These are phyloP conservation scores for Globodera ellingtonae DNA, from an alignment of 1,140 invertebrate genomes.

Conservation along the genomic window DNA sequence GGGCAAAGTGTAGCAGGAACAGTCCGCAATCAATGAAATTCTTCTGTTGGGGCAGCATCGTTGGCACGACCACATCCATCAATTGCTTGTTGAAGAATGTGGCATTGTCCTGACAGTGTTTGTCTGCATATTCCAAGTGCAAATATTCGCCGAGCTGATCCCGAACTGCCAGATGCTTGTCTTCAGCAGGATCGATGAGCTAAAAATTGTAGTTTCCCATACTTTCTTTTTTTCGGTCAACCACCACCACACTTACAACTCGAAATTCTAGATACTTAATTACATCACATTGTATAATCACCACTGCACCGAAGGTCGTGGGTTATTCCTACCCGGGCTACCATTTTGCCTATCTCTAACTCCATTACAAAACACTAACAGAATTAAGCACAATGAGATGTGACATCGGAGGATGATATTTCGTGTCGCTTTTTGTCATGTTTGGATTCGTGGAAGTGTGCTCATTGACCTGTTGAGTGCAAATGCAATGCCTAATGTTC, in stretches of 20 bases:
- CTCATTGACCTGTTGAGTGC: not conserved
- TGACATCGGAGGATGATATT: not conserved
- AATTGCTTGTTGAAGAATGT: slow-evolving; percentile 31
- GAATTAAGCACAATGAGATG: slow-evolving; percentile 25
- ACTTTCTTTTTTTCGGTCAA: too few species aligned
- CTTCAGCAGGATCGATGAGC: slow-evolving; percentile 45
- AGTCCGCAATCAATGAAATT: slow-evolving; percentile 96
- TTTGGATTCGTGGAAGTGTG: not conserved
- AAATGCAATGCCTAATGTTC: slow-evolving; percentile 75
- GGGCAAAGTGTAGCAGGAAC: slow-evolving; percentile 91
- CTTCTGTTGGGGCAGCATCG: slow-evolving; percentile 83
- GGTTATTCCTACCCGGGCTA: too few species aligned
- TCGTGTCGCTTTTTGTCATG: not conserved
- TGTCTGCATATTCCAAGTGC: slow-evolving; percentile 35
- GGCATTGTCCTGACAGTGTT: slow-evolving; percentile 24
- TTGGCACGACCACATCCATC: slow-evolving; percentile 34
- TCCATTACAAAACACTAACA: not conserved
- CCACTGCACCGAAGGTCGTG: too few species aligned
- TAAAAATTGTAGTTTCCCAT: slow-evolving; percentile 13
- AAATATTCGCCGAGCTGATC: slow-evolving; percentile 75
- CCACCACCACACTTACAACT: not conserved
- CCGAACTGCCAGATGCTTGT: slow-evolving; percentile 67
- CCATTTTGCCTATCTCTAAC: too few species aligned
- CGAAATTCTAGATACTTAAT: not conserved
- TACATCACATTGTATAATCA: not conserved